These are phyloP conservation scores for Diadromus collaris DNA, from an alignment of 2,888 invertebrate genomes.

Conservation along the genomic window DNA sequence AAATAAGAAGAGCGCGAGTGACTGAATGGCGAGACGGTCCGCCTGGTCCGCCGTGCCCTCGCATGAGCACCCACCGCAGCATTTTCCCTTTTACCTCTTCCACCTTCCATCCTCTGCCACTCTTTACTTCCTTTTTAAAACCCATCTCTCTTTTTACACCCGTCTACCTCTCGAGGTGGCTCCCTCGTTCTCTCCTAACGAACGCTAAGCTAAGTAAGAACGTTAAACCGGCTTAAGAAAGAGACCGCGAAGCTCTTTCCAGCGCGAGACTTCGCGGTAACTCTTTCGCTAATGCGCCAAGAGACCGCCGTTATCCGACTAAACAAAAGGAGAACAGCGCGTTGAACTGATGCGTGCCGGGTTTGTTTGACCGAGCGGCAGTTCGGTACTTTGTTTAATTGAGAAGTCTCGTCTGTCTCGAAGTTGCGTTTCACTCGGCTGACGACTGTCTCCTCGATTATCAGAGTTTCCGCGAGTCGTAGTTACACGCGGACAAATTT, in stretches of 20 bases:
- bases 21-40: slow-evolving; percentile 49
- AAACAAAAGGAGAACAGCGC: slow-evolving; percentile 50
- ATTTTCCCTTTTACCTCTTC: background rate
- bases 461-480: slow-evolving; percentile 3
- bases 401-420: background rate
- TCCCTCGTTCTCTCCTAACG: slow-evolving; percentile 63
- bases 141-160: slow-evolving; percentile 19
- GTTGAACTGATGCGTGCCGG: slow-evolving; percentile 51
- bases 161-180: slow-evolving; percentile 6
- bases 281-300: slow-evolving; percentile 72
- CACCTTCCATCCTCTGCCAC: background rate
- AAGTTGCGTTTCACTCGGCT: background rate
- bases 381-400: background rate
- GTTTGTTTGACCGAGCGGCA: background rate
- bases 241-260: slow-evolving; percentile 55
- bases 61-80: slow-evolving; percentile 19
- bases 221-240: slow-evolving; percentile 70
- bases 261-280: slow-evolving; percentile 68
- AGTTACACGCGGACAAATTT: background rate
- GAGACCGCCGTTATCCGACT: slow-evolving; percentile 41
- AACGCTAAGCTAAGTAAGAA: slow-evolving; percentile 72
- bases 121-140: slow-evolving; percentile 29
- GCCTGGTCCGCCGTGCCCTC: slow-evolving; percentile 24
- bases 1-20: slow-evolving; percentile 22
- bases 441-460: background rate